phyloP scores from a whole-genome alignment of 2,113 vertebrate genomes.

The Zosterops japonicus region DNA sequence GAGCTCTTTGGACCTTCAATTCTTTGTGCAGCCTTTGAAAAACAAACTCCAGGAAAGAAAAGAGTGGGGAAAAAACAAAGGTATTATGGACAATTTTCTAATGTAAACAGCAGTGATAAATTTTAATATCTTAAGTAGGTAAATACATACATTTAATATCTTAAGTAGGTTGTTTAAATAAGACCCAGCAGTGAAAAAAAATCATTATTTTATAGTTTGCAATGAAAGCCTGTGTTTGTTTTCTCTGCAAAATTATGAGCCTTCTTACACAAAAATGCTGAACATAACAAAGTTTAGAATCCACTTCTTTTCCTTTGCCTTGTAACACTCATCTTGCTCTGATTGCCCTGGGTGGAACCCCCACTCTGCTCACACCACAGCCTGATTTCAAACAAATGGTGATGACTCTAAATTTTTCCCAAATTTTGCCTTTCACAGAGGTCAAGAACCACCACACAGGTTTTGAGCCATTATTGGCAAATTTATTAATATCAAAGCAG shows the following conservation, averaged over 20 bases:
- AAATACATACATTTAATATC: neutral
- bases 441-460: accelerated
- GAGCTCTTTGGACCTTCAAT: neutral
- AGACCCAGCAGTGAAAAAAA: neutral
- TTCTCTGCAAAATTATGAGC: neutral
- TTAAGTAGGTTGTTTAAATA: neutral
- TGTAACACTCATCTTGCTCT: neutral
- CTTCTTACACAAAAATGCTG: neutral
- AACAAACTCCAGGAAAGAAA: neutral
- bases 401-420: neutral
- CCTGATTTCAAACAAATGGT: neutral
- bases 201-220: neutral
- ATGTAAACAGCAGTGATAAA: neutral
- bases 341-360: neutral
- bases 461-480: neutral
- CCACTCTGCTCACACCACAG: neutral
- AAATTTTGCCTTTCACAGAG: neutral
- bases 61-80: neutral
- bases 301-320: neutral
- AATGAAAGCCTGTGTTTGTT: neutral
- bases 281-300: neutral
- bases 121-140: neutral
- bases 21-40: neutral
- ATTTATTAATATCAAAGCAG: neutral
- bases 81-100: neutral